A percentile compares a stretch with the other conserved stretches of the same genome.
Evolutionary conservation across 1,140 invertebrate species (phyloP).

Genomic region (Mycetomoellerius zeteki): DNA sequence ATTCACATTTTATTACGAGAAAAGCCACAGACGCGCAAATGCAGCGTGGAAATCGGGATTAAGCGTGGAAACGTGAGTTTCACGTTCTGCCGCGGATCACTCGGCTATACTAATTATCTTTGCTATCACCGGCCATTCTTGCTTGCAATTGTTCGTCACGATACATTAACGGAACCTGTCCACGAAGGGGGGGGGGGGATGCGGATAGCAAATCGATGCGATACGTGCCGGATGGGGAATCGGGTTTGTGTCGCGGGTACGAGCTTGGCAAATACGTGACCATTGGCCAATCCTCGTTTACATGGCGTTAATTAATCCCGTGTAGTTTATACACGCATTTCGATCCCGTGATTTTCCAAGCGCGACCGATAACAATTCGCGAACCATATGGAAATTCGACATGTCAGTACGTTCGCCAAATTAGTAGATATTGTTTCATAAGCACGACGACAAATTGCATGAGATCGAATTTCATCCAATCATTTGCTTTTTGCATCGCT

Average conservation of each 20-base stretch:
- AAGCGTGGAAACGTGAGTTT: slow-evolving; percentile 6
- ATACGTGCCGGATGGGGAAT: slow-evolving; percentile 23
- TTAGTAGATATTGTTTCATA: slow-evolving; percentile 30
- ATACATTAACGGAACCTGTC: slow-evolving; percentile 31
- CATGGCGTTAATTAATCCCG: slow-evolving; percentile 67
- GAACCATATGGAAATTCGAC: slow-evolving; percentile 6
- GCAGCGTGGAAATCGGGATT: background rate
- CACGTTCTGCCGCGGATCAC: slow-evolving; percentile 10
- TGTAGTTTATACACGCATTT: slow-evolving; percentile 29
- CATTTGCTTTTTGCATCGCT: background rate
- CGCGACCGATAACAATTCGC: slow-evolving; percentile 4
- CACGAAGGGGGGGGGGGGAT: background rate
- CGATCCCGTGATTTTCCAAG: background rate
- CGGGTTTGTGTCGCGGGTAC: background rate
- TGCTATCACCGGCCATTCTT: slow-evolving; percentile 34
- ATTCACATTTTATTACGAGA: background rate
- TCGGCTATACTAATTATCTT: slow-evolving; percentile 63
- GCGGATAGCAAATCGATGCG: slow-evolving; percentile 47
- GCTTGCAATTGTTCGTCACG: slow-evolving; percentile 62
- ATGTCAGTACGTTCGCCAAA: background rate
- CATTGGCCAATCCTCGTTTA: slow-evolving; percentile 44
- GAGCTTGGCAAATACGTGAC: slow-evolving; percentile 56
- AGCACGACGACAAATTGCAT: slow-evolving; percentile 18
- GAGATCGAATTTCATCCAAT: background rate
- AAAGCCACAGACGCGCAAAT: background rate